phyloP scores from a whole-genome alignment of 2,888 invertebrate species.

The Dolichomitus sp. region DNA sequence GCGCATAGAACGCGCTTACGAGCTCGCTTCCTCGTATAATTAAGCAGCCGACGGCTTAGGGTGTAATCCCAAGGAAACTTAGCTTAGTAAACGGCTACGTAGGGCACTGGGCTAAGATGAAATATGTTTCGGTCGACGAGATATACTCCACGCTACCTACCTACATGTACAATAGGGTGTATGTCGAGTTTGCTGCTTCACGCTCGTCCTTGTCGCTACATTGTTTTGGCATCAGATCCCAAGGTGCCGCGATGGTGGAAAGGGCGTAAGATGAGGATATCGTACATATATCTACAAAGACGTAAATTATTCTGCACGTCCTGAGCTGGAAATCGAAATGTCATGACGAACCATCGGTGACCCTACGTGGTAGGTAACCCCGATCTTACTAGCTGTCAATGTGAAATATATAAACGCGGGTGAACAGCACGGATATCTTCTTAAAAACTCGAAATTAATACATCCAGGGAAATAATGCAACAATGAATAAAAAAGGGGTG shows the following conservation, averaged over 20 bases:
- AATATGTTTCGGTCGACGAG: conserved; percentile 62
- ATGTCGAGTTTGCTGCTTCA: conserved; percentile 42
- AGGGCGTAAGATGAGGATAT: background rate
- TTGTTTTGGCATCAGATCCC: conserved; percentile 9
- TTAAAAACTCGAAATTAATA: background rate
- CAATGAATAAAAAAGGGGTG: too few species aligned
- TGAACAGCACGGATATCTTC: background rate
- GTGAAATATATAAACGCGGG: conserved; percentile 6
- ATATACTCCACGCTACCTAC: conserved; percentile 21
- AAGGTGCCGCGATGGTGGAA: background rate
- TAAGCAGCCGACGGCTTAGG: conserved; percentile 78
- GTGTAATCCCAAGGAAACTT: conserved; percentile 80
- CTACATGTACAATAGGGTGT: conserved; percentile 47
- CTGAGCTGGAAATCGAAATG: conserved; percentile 14
- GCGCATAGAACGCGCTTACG: conserved; percentile 41
- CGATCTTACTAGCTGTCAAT: background rate
- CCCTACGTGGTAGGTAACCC: background rate
- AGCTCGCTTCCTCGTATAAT: conserved; percentile 75
- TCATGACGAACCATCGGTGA: conserved; percentile 13
- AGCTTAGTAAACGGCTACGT: conserved; percentile 53
- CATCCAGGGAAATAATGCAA: background rate
- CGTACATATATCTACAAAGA: background rate
- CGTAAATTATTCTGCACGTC: background rate
- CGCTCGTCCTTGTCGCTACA: conserved; percentile 42
- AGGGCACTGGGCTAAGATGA: conserved; percentile 44